Evolutionary conservation across 2,113 vertebrate genomes (phyloP).

Genomic region (Tapirus terrestris): DNA sequence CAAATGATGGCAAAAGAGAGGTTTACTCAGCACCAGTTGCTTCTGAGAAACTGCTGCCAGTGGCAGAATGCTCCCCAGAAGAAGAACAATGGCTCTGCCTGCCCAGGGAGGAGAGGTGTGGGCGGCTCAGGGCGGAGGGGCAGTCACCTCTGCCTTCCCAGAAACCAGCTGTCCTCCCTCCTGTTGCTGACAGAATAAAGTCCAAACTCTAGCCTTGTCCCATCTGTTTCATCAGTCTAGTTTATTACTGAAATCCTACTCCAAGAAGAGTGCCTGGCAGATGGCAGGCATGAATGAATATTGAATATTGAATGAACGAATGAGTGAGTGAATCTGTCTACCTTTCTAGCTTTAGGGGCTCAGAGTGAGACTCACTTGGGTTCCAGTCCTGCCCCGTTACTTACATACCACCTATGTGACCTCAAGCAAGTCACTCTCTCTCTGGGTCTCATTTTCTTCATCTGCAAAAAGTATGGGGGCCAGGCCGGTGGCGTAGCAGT

Average conservation of each 20-base stretch:
- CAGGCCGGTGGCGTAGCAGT: no score
- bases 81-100: background rate
- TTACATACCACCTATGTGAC: background rate
- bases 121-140: background rate
- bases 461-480: background rate
- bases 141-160: background rate
- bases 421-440: background rate
- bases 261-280: background rate
- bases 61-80: constrained; percentile 6
- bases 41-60: constrained; percentile 60
- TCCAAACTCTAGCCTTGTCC: background rate
- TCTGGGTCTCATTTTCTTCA: background rate
- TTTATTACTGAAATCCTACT: background rate
- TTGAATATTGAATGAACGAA: background rate
- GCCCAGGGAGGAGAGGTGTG: background rate
- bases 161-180: background rate
- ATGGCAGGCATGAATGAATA: background rate
- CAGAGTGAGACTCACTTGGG: background rate
- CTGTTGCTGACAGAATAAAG: background rate
- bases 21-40: background rate
- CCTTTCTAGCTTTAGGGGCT: background rate
- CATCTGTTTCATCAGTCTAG: background rate
- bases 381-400: background rate
- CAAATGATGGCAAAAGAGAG: background rate
- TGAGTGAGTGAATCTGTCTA: background rate